Evolutionary conservation across 2,888 invertebrate species (phyloP).

Genomic region (Plebejus argus): DNA sequence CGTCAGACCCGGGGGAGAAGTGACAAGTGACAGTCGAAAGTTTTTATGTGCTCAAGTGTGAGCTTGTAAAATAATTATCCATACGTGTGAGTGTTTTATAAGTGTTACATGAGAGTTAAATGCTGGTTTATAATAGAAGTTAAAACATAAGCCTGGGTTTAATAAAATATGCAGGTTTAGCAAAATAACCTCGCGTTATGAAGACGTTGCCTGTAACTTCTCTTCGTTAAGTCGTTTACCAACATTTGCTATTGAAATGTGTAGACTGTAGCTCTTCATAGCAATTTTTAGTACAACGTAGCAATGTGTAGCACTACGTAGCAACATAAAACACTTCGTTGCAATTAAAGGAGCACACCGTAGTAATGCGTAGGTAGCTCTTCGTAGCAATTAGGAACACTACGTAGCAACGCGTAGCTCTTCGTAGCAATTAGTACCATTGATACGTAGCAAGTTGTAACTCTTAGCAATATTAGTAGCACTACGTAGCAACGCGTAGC

Average conservation of each 20-base stretch:
- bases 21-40: slow-evolving; percentile 1
- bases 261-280: background rate
- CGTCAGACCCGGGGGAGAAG: background rate
- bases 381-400: background rate
- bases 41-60: slow-evolving; percentile 2
- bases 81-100: background rate
- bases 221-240: no score
- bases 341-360: background rate
- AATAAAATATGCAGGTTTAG: no score
- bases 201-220: no score
- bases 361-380: background rate
- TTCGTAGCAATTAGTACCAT: background rate
- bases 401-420: no score
- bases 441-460: background rate
- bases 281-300: background rate
- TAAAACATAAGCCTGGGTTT: no score
- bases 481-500: no score
- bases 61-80: background rate
- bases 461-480: no score
- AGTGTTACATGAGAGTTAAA: background rate
- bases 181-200: no score
- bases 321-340: no score
- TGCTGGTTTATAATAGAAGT: no score
- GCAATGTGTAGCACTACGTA: background rate
- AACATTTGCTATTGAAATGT: no score